phyloP scores from a whole-genome alignment of 1,140 invertebrate genomes.

The Leguminivora glycinivorella region DNA sequence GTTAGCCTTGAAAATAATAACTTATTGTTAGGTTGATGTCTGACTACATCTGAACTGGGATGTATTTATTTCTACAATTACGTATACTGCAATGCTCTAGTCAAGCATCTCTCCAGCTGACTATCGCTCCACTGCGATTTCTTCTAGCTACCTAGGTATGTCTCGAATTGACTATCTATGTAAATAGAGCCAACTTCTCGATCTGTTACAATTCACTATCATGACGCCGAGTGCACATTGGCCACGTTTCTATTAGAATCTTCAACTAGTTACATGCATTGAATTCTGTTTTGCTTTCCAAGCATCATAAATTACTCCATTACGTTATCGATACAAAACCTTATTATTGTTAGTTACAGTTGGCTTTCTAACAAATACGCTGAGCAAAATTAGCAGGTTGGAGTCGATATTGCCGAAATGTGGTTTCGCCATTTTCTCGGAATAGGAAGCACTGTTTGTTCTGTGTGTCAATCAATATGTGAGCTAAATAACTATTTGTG shows the following conservation, averaged over 20 bases:
- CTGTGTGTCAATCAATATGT: slow-evolving; percentile 44
- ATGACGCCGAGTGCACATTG: too few relatives aligned
- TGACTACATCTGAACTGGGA: too few relatives aligned
- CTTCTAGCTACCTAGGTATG: too few relatives aligned
- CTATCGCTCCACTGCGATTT: too few relatives aligned
- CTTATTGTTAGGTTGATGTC: too few relatives aligned
- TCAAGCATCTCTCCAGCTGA: too few relatives aligned
- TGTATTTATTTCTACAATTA: too few relatives aligned
- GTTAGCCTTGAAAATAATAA: neutral
- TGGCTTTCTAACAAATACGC: neutral
- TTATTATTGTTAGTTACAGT: neutral
- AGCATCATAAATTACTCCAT: neutral
- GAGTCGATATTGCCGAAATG: neutral
- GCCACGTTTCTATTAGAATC: neutral
- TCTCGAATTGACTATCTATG: too few relatives aligned
- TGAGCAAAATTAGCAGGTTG: neutral
- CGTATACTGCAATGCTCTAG: too few relatives aligned
- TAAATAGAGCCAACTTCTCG: too few relatives aligned
- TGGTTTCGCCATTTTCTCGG: slow-evolving; percentile 35
- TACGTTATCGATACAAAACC: neutral
- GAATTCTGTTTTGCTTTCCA: neutral
- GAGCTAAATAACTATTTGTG: slow-evolving; percentile 42
- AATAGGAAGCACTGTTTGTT: slow-evolving; percentile 41
- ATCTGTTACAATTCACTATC: too few relatives aligned
- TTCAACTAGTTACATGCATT: neutral